Conservation (phyloP, 2,797 vertebrate species). For the Tragopan temminckii region DNA sequence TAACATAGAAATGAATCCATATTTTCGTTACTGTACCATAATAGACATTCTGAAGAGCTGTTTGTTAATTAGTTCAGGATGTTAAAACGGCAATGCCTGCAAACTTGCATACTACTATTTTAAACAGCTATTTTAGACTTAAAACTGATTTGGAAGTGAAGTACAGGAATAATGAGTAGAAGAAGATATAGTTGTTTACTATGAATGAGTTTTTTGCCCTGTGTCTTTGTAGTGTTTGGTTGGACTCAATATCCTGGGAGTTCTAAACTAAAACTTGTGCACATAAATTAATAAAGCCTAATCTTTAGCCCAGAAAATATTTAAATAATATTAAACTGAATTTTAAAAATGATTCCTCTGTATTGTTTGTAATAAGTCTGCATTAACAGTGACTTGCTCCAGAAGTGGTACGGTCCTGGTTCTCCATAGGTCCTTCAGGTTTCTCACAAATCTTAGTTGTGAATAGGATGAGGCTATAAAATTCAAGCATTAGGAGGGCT, state of each 20-base stretch:
- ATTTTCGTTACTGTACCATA: background rate
- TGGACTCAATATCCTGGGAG: slow-evolving; percentile 58
- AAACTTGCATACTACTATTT: slow-evolving; percentile 26
- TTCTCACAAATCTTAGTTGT: background rate
- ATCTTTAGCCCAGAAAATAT: slow-evolving; percentile 63
- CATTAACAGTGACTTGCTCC: slow-evolving; percentile 11
- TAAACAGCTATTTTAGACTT: background rate
- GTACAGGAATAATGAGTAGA: slow-evolving; percentile 51
- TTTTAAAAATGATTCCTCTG: slow-evolving; percentile 61
- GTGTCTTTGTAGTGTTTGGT: slow-evolving; percentile 60
- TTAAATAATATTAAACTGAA: slow-evolving; percentile 72
- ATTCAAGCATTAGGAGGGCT: background rate
- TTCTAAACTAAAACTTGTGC: slow-evolving; percentile 68
- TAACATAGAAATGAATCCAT: background rate
- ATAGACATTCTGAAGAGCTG: slow-evolving; percentile 7
- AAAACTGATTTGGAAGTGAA: slow-evolving; percentile 25
- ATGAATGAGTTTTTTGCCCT: slow-evolving; percentile 57
- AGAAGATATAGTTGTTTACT: slow-evolving; percentile 37
- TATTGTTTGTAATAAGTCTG: slow-evolving; percentile 67
- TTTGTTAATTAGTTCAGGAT: slow-evolving; percentile 61
- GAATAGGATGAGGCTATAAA: background rate
- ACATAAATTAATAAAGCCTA: slow-evolving; percentile 72
- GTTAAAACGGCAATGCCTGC: slow-evolving; percentile 53
- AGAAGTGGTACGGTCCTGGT: background rate
- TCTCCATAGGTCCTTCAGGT: background rate